Evolutionary conservation across 2,888 invertebrate genomes (phyloP).

Genomic region (Heliothis peltigera): DNA sequence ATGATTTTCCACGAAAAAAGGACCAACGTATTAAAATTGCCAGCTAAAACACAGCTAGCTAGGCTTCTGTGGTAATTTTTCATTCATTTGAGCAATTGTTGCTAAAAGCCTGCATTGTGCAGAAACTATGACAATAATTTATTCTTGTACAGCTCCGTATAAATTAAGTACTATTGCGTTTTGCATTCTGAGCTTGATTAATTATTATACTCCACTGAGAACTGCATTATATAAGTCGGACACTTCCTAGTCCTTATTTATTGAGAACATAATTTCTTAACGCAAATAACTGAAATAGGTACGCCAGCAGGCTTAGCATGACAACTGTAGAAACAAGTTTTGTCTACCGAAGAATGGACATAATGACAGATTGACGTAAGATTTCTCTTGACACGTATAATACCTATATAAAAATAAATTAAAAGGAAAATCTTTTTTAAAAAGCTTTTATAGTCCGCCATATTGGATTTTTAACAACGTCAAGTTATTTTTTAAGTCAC

Average conservation of each 20-base stretch:
- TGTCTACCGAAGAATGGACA: no score
- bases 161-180: background rate
- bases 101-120: background rate
- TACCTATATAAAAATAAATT: no score
- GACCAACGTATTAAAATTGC: no score
- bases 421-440: no score
- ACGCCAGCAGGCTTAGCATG: no score
- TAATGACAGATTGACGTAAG: no score
- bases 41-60: no score
- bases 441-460: constrained; percentile 14
- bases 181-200: constrained; percentile 27
- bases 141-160: background rate
- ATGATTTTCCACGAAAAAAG: no score
- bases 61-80: background rate
- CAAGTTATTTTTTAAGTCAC: no score
- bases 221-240: background rate
- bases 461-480: constrained; percentile 30
- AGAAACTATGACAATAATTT: constrained; percentile 13
- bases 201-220: constrained; percentile 7
- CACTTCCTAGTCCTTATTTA: background rate
- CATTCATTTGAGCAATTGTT: background rate
- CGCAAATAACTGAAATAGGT: no score
- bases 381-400: no score
- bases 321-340: no score
- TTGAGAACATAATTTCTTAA: background rate